A percentile compares a stretch with the other conserved stretches of the same genome.
These are phyloP conservation scores for Pongo pygmaeus DNA, from an alignment of 2,113 vertebrate species.

Conservation along the genomic window DNA sequence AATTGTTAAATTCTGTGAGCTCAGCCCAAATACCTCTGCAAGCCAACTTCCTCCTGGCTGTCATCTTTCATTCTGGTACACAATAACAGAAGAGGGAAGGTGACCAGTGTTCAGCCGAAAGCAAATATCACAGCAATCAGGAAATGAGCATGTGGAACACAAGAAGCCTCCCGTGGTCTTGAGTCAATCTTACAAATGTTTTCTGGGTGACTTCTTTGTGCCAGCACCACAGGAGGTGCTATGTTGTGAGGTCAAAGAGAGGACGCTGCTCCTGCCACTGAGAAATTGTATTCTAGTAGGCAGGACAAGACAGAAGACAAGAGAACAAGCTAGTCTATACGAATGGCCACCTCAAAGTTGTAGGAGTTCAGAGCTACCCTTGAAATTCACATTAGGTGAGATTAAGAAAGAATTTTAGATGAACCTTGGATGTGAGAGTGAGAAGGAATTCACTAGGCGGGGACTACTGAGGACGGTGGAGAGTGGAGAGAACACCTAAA, in stretches of 20 bases:
- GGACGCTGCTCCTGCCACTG: rapidly evolving
- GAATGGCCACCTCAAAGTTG: neutral
- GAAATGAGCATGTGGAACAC: neutral
- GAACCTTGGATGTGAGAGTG: neutral
- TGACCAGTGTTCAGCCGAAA: neutral
- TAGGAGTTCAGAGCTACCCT: neutral
- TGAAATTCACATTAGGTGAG: neutral
- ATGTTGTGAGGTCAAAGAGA: neutral
- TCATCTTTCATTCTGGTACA: neutral
- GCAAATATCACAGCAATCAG: neutral
- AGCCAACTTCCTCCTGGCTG: neutral
- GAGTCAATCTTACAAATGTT: neutral
- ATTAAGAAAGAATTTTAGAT: neutral
- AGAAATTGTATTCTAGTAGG: neutral
- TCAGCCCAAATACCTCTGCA: neutral
- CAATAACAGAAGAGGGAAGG: neutral
- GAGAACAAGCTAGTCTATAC: neutral
- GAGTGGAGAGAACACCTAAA: neutral
- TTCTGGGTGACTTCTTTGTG: neutral
- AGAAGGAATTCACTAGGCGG: neutral
- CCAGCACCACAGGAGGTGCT: neutral
- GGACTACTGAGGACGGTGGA: neutral
- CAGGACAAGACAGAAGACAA: neutral
- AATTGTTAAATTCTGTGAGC: neutral
- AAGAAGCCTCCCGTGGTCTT: neutral